These are phyloP conservation scores for Chaetodon trifasciatus DNA, from an alignment of 2,797 vertebrate species.

Conservation along the genomic window DNA sequence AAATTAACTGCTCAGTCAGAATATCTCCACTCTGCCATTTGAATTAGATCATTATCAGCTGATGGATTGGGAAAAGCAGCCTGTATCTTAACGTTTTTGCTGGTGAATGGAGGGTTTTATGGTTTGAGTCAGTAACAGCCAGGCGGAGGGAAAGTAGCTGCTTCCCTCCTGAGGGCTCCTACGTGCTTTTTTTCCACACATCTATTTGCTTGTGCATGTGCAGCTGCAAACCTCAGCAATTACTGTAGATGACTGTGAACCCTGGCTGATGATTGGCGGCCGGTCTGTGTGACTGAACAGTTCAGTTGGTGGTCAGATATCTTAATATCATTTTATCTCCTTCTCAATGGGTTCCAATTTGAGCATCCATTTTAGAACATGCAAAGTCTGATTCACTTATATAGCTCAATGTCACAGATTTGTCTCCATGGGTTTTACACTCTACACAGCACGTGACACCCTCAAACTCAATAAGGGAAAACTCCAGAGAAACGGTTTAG, in stretches of 20 bases:
- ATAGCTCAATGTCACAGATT: not conserved
- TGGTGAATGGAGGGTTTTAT: conserved; percentile 20
- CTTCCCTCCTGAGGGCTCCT: conserved; percentile 1
- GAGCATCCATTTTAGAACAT: not conserved
- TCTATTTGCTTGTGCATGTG: not conserved
- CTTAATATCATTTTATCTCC: not conserved
- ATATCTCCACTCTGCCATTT: conserved; percentile 32
- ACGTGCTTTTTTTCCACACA: not conserved
- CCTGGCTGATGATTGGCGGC: not conserved
- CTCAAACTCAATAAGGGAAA: not conserved
- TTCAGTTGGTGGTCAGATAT: not conserved
- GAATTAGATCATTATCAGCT: conserved; percentile 31
- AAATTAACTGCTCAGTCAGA: conserved; percentile 54
- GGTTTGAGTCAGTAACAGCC: conserved; percentile 18
- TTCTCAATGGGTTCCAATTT: not conserved
- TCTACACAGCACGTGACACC: not conserved
- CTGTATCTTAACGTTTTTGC: conserved; percentile 8
- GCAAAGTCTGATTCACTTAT: not conserved
- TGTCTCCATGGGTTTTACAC: not conserved
- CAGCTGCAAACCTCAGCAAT: not conserved
- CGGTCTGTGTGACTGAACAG: no score
- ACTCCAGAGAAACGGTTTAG: not conserved
- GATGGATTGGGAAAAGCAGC: conserved; percentile 18
- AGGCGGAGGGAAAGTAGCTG: conserved; percentile 14
- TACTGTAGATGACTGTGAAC: not conserved